Evolutionary conservation across 2,888 invertebrate species (phyloP).

Genomic region (Podotricha telesiphe): DNA sequence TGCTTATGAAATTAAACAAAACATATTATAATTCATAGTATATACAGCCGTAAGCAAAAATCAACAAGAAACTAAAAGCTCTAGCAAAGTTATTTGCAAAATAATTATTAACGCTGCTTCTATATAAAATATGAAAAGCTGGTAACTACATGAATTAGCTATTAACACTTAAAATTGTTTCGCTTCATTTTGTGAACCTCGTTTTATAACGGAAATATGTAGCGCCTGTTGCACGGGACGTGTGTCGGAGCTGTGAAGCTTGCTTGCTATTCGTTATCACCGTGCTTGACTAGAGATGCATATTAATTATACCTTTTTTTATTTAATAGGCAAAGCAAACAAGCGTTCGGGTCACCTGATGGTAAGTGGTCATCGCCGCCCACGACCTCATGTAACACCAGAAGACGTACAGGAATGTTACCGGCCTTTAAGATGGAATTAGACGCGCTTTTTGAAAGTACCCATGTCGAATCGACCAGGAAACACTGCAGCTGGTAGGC

Average conservation of each 20-base stretch:
- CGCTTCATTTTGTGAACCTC: constrained; percentile 31
- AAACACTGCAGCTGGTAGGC: too few relatives aligned
- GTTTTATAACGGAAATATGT: constrained; percentile 37
- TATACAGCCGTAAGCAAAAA: neutral
- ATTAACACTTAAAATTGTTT: constrained; percentile 20
- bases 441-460: too few relatives aligned
- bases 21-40: neutral
- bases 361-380: too few relatives aligned
- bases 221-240: constrained; percentile 15
- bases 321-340: too few relatives aligned
- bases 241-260: neutral
- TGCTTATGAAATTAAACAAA: neutral
- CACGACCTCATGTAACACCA: too few relatives aligned
- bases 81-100: neutral
- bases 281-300: neutral
- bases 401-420: too few relatives aligned
- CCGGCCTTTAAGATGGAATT: too few relatives aligned
- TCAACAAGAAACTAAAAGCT: constrained; percentile 6
- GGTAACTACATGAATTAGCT: constrained; percentile 8
- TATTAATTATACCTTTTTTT: constrained; percentile 22
- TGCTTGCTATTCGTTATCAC: neutral
- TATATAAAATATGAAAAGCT: constrained; percentile 22
- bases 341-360: too few relatives aligned
- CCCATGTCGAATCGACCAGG: too few relatives aligned
- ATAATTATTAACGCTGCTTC: constrained; percentile 4